Percentiles rank a stretch among this genome's conserved stretches.
Evolutionary conservation across 2,888 invertebrate species (phyloP).

Genomic region (Ramazzottius varieornatus): DNA sequence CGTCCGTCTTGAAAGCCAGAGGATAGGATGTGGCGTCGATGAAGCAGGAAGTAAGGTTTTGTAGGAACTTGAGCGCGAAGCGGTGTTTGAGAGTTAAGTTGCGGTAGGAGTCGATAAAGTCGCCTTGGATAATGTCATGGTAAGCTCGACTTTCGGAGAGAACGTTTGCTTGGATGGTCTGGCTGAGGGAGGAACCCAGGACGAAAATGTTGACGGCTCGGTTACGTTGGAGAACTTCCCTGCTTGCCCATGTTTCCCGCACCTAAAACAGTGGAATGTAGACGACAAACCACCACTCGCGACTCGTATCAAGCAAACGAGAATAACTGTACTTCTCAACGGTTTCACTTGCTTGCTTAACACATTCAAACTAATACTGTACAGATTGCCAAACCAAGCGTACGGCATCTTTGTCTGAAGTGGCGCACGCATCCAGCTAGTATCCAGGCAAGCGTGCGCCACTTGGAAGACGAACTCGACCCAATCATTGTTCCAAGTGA

Average conservation of each 20-base stretch:
- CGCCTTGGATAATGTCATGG: constrained; percentile 7
- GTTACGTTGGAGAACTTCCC: not conserved
- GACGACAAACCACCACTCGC: not conserved
- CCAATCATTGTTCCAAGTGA: too few relatives aligned
- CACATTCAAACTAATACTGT: too few relatives aligned
- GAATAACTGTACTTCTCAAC: not conserved
- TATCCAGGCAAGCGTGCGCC: too few relatives aligned
- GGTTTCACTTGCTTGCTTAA: too few relatives aligned
- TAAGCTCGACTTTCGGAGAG: not conserved
- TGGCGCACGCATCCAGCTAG: too few relatives aligned
- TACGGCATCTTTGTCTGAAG: too few relatives aligned
- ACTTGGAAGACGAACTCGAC: too few relatives aligned
- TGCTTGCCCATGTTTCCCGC: not conserved
- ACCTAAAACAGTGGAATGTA: not conserved
- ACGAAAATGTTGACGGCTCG: not conserved
- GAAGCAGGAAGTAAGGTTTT: constrained; percentile 5
- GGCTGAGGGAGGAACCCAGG: not conserved
- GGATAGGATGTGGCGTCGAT: not conserved
- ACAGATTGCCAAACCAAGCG: too few relatives aligned
- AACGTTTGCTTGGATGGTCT: not conserved
- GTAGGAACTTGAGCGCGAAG: constrained; percentile 4
- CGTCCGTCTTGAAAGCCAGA: constrained; percentile 5
- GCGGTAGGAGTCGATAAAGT: constrained; percentile 4
- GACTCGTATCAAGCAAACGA: too few relatives aligned
- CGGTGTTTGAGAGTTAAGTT: constrained; percentile 6